Evolutionary conservation across 2,113 vertebrate genomes (phyloP).

Genomic region (Prunella himalayana): DNA sequence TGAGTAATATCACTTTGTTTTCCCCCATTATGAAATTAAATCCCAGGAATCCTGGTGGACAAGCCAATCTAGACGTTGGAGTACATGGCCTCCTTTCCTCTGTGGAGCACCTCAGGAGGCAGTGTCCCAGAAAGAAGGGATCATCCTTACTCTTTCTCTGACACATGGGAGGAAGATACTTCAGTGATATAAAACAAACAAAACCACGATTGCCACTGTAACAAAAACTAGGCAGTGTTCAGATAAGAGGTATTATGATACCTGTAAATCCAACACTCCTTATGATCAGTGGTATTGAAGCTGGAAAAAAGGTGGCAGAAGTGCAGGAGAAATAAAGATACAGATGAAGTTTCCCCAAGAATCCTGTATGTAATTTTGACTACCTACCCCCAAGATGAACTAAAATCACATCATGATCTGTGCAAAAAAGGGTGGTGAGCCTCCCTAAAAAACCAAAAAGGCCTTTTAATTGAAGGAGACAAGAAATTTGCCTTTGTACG

Average conservation of each 20-base stretch:
- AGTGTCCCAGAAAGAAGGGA: not conserved
- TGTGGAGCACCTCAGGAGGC: not conserved
- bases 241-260: not conserved
- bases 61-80: not conserved
- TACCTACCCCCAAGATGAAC: not conserved
- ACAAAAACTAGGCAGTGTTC: not conserved
- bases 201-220: not conserved
- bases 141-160: not conserved
- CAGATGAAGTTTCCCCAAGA: not conserved
- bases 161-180: not conserved
- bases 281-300: not conserved
- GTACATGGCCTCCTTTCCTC: not conserved
- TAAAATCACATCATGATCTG: not conserved
- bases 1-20: not conserved
- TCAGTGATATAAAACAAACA: not conserved
- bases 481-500: accelerated
- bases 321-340: not conserved
- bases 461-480: not conserved
- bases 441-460: not conserved
- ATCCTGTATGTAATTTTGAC: not conserved
- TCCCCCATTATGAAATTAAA: not conserved
- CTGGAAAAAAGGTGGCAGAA: not conserved
- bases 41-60: not conserved
- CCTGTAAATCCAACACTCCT: not conserved
- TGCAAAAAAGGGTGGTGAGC: not conserved